Evolutionary conservation across 2,797 vertebrate species (phyloP), one percentile per base, ranked within the genome.

Genomic region (Balearica regulorum): DNA sequence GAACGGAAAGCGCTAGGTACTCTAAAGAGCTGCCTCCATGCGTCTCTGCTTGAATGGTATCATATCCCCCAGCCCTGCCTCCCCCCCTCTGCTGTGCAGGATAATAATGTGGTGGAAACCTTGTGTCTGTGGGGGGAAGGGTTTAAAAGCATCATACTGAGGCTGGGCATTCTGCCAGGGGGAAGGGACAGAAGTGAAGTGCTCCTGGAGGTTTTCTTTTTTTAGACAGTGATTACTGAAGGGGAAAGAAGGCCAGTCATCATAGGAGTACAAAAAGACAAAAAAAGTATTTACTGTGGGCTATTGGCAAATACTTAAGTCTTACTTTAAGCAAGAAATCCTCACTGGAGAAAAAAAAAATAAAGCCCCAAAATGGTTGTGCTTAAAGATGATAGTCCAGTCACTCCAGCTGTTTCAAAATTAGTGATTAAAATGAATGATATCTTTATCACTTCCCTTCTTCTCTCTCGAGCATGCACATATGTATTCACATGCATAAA

Each of bases 171-270:
- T 54, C 94, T 97, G 97, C 97, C 97, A 97, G 91, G 53, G 95
- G 93, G 95, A 97, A 97, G 95, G 96, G 95, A 97, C 96, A 97
- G 93, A 96, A 94, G 90, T 83, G 80, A 94, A 90, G 37, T 86
- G 88, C 58, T 71, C 94, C 86, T 92, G 94, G 81, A 97, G 97
- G 90, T 85, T 97, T 97, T 97, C 95, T 94, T 95, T 97, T 97
- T 96, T 97, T 97, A 97, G 97, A 94, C 83, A 95, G 92, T 91
- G 94, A 96, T 97, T 95, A 91, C 79, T 96, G 87, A 96, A 97
- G 87, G 75, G 77, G 81, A 97, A 97, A 97, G 94, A 95, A 94
- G 83, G 89, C 93, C 75, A 91, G 96, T 95, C 87, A 80, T 81
- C 93, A 86, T 8, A 87, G 57, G 68, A 89, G 78, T 87, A 87